These are phyloP conservation scores for Danaus plexippus DNA, from an alignment of 1,140 invertebrate genomes.

Conservation along the genomic window DNA sequence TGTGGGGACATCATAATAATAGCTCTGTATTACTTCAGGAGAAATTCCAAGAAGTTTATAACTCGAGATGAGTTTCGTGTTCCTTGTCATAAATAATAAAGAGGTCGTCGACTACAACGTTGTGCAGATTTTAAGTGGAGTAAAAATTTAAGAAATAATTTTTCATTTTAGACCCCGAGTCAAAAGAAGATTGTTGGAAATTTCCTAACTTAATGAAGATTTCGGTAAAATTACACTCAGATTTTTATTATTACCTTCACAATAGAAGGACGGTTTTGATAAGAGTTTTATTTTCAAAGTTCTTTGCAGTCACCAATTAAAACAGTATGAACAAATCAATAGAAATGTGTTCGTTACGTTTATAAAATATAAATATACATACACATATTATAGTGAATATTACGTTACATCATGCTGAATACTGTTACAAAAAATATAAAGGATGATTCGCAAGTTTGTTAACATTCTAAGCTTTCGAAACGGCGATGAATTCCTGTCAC, in stretches of 20 bases:
- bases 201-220: slow-evolving; percentile 26
- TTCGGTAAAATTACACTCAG: slow-evolving; percentile 5
- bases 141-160: slow-evolving; percentile 67
- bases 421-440: too few relatives aligned
- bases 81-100: slow-evolving; percentile 72
- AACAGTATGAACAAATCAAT: too few relatives aligned
- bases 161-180: slow-evolving; percentile 51
- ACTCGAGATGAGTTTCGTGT: slow-evolving; percentile 72
- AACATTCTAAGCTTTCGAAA: too few relatives aligned
- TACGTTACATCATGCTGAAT: too few relatives aligned
- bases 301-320: too few relatives aligned
- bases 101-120: slow-evolving; percentile 68
- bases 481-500: too few relatives aligned
- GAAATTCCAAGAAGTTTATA: slow-evolving; percentile 72
- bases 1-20: slow-evolving; percentile 71
- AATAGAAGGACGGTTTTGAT: too few relatives aligned
- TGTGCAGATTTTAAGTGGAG: slow-evolving; percentile 70
- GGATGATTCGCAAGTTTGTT: too few relatives aligned
- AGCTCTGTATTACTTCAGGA: slow-evolving; percentile 72
- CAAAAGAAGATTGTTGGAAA: slow-evolving; percentile 50
- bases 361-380: too few relatives aligned
- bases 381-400: too few relatives aligned
- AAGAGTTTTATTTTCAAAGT: too few relatives aligned
- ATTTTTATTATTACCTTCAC: background rate
- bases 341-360: too few relatives aligned